These are phyloP conservation scores for Colossoma macropomum DNA, from an alignment of 2,113 vertebrate species.

Conservation along the genomic window DNA sequence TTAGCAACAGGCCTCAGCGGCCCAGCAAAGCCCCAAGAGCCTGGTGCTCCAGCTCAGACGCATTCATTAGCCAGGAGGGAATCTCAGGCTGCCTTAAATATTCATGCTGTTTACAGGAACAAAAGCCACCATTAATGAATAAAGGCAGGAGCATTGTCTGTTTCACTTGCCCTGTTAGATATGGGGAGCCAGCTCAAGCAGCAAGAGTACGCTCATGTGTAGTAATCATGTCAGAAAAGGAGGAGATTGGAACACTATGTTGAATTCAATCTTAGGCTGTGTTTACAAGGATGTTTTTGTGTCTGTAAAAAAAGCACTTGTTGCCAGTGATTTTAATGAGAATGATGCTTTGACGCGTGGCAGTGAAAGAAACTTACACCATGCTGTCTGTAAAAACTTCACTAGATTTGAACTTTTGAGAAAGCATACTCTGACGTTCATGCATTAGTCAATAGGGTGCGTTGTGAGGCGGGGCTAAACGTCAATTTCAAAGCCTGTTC, in stretches of 20 bases:
- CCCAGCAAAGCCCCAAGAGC: slow-evolving; percentile 46
- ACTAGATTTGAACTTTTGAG: no score
- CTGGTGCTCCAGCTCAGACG: slow-evolving; percentile 46
- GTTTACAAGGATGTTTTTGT: slow-evolving; percentile 8
- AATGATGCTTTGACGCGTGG: no score
- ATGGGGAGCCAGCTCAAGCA: slow-evolving; percentile 14
- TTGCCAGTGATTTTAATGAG: slow-evolving; percentile 4
- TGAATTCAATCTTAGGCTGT: neutral
- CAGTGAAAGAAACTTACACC: no score
- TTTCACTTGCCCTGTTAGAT: slow-evolving; percentile 22
- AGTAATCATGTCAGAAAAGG: slow-evolving; percentile 16
- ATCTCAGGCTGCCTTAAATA: slow-evolving; percentile 60
- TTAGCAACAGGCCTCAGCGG: slow-evolving; percentile 59
- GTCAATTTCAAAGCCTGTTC: no score
- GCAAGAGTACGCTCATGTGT: slow-evolving; percentile 18
- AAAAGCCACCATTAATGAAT: slow-evolving; percentile 62
- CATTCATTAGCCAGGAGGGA: slow-evolving; percentile 61
- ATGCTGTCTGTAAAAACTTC: no score
- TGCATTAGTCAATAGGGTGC: no score
- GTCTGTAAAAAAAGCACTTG: no score
- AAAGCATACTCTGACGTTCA: no score
- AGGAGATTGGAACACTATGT: slow-evolving; percentile 2
- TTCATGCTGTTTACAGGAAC: slow-evolving; percentile 63
- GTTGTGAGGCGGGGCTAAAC: no score
- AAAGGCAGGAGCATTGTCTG: slow-evolving; percentile 50